Conservation (phyloP, 2,113 vertebrate genomes). For the Camelus bactrianus region DNA sequence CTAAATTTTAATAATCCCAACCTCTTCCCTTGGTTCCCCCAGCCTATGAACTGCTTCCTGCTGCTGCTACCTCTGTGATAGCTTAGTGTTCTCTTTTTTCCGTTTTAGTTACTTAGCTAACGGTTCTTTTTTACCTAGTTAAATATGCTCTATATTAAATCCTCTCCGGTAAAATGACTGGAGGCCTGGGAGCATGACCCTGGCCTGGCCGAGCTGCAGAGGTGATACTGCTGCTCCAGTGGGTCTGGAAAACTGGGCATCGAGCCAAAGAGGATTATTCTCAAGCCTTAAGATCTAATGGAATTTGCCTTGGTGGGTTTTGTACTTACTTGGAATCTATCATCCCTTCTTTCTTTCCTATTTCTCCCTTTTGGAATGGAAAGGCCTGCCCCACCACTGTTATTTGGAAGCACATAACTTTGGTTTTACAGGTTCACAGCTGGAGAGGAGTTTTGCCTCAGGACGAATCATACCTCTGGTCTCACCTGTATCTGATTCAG, state of each 20-base stretch:
- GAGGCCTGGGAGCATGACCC: not conserved
- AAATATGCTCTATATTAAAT: not conserved
- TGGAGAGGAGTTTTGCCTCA: not conserved
- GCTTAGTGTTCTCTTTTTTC: not conserved
- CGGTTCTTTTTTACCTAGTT: constrained; percentile 3
- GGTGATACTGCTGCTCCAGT: too few relatives aligned
- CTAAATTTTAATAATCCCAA: not conserved
- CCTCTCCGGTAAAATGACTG: not conserved
- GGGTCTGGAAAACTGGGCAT: not conserved
- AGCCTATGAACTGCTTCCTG: not conserved
- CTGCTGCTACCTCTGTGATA: not conserved
- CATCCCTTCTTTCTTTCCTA: not conserved
- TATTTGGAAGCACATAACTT: not conserved
- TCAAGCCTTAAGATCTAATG: not conserved
- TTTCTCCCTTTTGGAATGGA: not conserved
- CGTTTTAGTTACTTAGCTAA: not conserved
- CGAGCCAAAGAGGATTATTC: not conserved
- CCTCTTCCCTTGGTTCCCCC: not conserved
- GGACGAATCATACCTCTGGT: not conserved
- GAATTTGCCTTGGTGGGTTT: not conserved
- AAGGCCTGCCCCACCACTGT: not conserved
- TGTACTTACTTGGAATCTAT: not conserved
- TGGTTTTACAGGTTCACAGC: not conserved
- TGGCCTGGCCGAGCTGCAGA: not conserved
- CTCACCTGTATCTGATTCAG: not conserved